Conservation (phyloP, 2,113 vertebrate genomes). For the Pseudolaguvia tuberculata region DNA sequence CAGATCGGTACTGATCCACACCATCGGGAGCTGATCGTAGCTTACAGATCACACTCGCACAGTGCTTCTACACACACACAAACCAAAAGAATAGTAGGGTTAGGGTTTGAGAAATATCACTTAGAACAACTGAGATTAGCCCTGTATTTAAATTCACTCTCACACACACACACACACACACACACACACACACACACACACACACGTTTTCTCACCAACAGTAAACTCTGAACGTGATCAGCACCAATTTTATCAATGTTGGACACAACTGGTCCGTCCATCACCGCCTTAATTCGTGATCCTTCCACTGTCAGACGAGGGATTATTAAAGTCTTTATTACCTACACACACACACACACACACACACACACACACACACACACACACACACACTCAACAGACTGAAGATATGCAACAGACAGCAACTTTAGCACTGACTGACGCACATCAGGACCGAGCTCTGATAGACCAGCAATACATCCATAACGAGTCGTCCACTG, state of each 20-base stretch:
- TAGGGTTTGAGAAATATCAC: background rate
- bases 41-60: conserved; percentile 85
- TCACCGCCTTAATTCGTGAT: conserved; percentile 76
- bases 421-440: background rate
- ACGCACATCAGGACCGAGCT: conserved; percentile 83
- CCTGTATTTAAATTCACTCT: background rate
- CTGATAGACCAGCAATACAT: conserved; percentile 86
- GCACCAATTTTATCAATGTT: conserved; percentile 90
- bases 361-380: conserved; percentile 60
- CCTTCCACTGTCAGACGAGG: conserved; percentile 81
- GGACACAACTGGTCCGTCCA: conserved; percentile 83
- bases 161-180: conserved; percentile 4
- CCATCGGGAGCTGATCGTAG: conserved; percentile 77
- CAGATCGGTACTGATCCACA: conserved; percentile 78
- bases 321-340: conserved; percentile 87
- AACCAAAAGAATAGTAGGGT: background rate
- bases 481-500: conserved; percentile 90
- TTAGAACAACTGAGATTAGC: background rate
- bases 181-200: background rate
- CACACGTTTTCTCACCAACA: conserved; percentile 71
- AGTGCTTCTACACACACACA: conserved; percentile 77
- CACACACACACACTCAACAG: background rate
- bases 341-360: conserved; percentile 58
- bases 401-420: background rate
- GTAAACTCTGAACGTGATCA: conserved; percentile 84